A percentile compares a stretch with the other conserved stretches of the same genome.
Conservation (phyloP, 1,140 invertebrate genomes). For the Potamilus streckersoni region DNA sequence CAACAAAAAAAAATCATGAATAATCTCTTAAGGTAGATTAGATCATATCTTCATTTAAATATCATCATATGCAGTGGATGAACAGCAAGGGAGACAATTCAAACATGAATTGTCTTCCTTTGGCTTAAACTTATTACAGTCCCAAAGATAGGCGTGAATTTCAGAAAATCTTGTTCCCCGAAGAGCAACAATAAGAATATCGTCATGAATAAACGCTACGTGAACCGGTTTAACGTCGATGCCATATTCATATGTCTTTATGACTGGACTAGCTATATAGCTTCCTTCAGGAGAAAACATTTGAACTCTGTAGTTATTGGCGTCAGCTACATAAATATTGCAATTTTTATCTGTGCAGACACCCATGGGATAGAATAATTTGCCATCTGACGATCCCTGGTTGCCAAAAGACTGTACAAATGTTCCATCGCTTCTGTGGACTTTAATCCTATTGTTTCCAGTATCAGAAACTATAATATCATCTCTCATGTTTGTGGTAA, state of each 20-base stretch:
- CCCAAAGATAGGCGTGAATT: constrained; percentile 41
- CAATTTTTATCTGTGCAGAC: constrained; percentile 97
- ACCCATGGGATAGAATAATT: constrained; percentile 96
- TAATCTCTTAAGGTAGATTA: no score
- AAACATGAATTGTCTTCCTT: no score
- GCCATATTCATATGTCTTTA: constrained; percentile 43
- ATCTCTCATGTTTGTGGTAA: constrained; percentile 39
- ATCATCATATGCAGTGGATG: no score
- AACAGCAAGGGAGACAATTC: no score
- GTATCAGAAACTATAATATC: constrained; percentile 52
- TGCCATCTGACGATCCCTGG: constrained; percentile 64
- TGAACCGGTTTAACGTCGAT: constrained; percentile 50
- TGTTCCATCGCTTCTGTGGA: constrained; percentile 54
- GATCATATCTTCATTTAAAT: no score
- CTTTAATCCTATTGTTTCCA: constrained; percentile 57
- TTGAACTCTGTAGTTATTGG: constrained; percentile 97
- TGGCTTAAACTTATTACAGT: neutral
- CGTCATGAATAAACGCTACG: constrained; percentile 32
- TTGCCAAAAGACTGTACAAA: constrained; percentile 42
- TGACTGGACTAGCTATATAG: constrained; percentile 34
- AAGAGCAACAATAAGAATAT: constrained; percentile 46
- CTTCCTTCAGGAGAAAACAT: constrained; percentile 77
- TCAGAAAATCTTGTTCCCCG: constrained; percentile 41
- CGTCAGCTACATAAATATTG: constrained; percentile 96
- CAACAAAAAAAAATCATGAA: no score